These are phyloP conservation scores for Rousettus madagascariensis DNA, from an alignment of 2,797 vertebrate species.

Conservation along the genomic window DNA sequence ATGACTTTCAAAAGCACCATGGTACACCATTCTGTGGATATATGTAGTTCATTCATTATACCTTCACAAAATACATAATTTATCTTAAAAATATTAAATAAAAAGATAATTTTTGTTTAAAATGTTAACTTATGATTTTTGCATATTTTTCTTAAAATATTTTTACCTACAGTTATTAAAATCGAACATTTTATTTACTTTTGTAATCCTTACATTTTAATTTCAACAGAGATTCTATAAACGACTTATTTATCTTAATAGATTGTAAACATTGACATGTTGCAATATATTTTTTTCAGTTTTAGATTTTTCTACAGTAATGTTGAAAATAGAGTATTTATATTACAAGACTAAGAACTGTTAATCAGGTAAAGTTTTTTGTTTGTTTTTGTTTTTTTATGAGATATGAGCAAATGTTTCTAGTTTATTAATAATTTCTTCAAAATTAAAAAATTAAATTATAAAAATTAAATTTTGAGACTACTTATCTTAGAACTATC, in stretches of 20 bases:
- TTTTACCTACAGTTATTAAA: not conserved
- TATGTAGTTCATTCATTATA: not conserved
- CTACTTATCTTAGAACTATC: not conserved
- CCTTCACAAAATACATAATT: not conserved
- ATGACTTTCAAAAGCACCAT: not conserved
- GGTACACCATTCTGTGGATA: not conserved
- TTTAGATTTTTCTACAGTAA: not conserved
- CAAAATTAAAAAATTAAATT: not conserved
- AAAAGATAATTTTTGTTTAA: not conserved
- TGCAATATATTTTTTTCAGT: not conserved
- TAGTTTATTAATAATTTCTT: not conserved
- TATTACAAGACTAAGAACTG: not conserved
- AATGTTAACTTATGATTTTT: not conserved
- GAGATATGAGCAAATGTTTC: not conserved
- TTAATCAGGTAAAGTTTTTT: not conserved
- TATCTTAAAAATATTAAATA: not conserved
- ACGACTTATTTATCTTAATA: not conserved
- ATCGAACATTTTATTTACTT: not conserved
- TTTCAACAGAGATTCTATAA: not conserved
- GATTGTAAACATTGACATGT: not conserved
- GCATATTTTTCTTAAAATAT: not conserved
- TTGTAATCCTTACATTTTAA: not conserved
- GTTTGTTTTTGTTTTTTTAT: not conserved
- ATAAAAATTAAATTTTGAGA: not conserved
- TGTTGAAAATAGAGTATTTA: not conserved